phyloP scores from a whole-genome alignment of 2,113 vertebrate species.

The Marmota flaviventris region DNA sequence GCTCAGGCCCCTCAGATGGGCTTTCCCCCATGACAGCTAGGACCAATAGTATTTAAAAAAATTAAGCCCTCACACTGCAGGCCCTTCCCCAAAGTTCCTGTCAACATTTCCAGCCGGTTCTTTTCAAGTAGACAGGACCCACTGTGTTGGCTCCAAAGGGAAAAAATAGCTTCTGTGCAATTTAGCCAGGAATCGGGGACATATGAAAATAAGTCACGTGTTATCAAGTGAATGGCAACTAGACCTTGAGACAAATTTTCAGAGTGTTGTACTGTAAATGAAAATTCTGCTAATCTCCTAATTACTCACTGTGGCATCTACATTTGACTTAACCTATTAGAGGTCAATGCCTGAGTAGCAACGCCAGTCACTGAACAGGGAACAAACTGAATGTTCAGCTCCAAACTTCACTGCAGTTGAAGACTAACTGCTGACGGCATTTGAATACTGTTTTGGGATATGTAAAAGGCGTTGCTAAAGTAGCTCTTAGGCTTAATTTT shows the following conservation, averaged over 20 bases:
- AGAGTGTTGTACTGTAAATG: slow-evolving; percentile 84
- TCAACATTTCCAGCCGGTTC: background rate
- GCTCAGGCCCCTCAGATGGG: fast-evolving
- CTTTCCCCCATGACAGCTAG: background rate
- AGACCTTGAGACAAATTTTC: slow-evolving; percentile 83
- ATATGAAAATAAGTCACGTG: slow-evolving; percentile 73
- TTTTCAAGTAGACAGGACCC: slow-evolving; percentile 48
- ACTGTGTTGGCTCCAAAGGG: slow-evolving; percentile 62
- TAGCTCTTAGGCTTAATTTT: slow-evolving; percentile 85
- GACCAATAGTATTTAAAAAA: background rate
- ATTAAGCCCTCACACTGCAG: background rate
- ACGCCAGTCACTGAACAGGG: slow-evolving; percentile 85
- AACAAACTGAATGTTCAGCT: slow-evolving; percentile 84
- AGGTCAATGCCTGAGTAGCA: slow-evolving; percentile 88
- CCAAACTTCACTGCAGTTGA: slow-evolving; percentile 82
- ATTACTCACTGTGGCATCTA: slow-evolving; percentile 89
- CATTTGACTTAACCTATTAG: slow-evolving; percentile 89
- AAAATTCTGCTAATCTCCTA: slow-evolving; percentile 86
- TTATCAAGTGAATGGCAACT: slow-evolving; percentile 83
- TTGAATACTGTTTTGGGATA: slow-evolving; percentile 86
- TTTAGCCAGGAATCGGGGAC: slow-evolving; percentile 75
- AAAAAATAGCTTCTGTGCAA: slow-evolving; percentile 68
- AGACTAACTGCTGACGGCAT: slow-evolving; percentile 84
- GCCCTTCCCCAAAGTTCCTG: background rate
- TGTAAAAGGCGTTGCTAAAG: slow-evolving; percentile 80